Conservation (phyloP, 2,113 vertebrate species). For the Oxyura jamaicensis region DNA sequence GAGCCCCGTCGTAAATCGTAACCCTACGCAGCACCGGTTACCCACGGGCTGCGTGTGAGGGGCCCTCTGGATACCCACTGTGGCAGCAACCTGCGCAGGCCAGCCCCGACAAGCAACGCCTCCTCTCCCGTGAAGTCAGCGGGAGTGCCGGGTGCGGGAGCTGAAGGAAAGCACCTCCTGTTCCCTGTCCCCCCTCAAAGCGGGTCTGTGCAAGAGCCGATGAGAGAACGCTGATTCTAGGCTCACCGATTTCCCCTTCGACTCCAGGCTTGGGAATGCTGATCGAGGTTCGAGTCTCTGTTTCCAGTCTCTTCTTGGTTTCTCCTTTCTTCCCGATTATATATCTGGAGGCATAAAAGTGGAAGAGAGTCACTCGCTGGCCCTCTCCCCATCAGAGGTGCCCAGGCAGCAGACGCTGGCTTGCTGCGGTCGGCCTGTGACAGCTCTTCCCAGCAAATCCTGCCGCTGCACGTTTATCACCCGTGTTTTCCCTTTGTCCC, state of each 20-base stretch:
- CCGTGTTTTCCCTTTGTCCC: background rate
- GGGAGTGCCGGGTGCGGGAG: background rate
- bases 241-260: constrained; percentile 93
- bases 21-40: rapidly evolving
- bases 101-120: background rate
- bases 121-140: background rate
- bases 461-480: background rate
- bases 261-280: constrained; percentile 92
- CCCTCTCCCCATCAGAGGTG: no score
- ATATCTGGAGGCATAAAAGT: constrained; percentile 78
- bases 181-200: rapidly evolving
- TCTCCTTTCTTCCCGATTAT: constrained; percentile 99
- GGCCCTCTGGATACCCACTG: background rate
- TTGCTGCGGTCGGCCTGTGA: background rate
- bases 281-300: constrained; percentile 92
- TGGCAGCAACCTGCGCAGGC: background rate
- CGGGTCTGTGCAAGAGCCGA: background rate
- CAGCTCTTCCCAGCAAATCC: background rate
- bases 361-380: background rate
- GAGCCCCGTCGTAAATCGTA: background rate
- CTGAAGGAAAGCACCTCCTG: background rate
- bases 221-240: background rate
- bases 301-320: constrained; percentile 89
- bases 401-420: background rate
- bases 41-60: no score